Conservation (phyloP, 1,140 invertebrate species). For the Mercenaria mercenaria region DNA sequence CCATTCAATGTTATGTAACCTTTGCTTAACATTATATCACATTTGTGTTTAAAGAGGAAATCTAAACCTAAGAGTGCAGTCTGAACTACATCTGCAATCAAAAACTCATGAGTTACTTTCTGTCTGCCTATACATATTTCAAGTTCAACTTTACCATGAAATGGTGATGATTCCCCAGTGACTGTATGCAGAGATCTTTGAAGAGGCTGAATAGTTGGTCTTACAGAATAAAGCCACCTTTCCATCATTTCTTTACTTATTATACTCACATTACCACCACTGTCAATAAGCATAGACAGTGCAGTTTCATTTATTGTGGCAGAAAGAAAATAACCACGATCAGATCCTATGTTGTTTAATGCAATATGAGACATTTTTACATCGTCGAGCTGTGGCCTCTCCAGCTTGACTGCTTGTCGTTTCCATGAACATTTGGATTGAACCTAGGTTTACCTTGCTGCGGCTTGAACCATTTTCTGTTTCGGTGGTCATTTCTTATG, state of each 20-base stretch:
- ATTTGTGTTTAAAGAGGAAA: conserved; percentile 22
- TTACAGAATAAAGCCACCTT: background rate
- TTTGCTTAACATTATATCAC: conserved; percentile 5
- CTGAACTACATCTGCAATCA: conserved; percentile 15
- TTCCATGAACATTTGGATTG: background rate
- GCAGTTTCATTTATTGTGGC: background rate
- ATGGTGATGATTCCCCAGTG: conserved; percentile 59
- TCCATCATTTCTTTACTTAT: conserved; percentile 27
- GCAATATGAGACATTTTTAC: background rate
- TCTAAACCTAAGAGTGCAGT: conserved; percentile 26
- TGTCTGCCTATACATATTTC: conserved; percentile 13
- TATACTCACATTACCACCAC: conserved; percentile 27
- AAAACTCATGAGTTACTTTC: conserved; percentile 31
- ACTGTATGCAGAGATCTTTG: conserved; percentile 49
- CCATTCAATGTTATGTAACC: background rate
- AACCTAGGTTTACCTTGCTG: background rate
- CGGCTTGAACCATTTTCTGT: background rate
- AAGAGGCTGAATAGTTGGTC: background rate
- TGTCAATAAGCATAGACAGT: conserved; percentile 50
- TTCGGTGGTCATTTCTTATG: background rate
- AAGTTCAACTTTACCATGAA: conserved; percentile 10
- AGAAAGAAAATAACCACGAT: background rate
- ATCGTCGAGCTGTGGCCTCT: conserved; percentile 2
- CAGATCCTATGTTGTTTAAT: conserved; percentile 10
- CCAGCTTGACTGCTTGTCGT: background rate